Conservation (phyloP, 2,113 vertebrate species). For the Callaeas wilsoni region DNA sequence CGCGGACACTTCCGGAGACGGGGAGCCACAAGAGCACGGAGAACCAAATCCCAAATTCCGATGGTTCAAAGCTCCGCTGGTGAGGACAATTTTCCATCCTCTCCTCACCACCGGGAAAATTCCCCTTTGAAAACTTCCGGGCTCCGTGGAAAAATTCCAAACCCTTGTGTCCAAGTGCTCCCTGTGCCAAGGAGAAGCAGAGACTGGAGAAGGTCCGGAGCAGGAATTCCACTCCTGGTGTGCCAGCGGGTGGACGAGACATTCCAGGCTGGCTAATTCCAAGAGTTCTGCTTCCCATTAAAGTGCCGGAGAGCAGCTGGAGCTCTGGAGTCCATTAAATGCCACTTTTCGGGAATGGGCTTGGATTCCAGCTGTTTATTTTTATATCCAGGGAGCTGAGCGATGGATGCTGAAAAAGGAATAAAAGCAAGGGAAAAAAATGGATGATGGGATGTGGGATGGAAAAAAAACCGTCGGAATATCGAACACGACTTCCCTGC, state of each 20-base stretch:
- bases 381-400: not conserved
- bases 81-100: not conserved
- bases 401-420: not conserved
- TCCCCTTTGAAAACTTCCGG: not conserved
- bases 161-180: not conserved
- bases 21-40: no score
- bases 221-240: not conserved
- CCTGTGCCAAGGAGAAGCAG: not conserved
- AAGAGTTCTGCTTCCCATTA: not conserved
- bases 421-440: not conserved
- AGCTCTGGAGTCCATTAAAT: not conserved
- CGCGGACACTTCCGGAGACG: not conserved
- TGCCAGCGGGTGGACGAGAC: not conserved
- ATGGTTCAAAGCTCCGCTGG: rapidly evolving
- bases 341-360: not conserved
- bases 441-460: not conserved
- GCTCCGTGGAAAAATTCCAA: rapidly evolving
- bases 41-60: not conserved
- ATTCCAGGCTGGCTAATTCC: not conserved
- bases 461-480: not conserved
- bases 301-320: not conserved
- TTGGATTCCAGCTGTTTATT: not conserved
- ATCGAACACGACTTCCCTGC: not conserved
- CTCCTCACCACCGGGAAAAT: not conserved
- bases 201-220: not conserved